Percentiles rank a stretch among this genome's conserved stretches.
phyloP scores from a whole-genome alignment of 1,140 invertebrate species.

The Drosophila arizonae region DNA sequence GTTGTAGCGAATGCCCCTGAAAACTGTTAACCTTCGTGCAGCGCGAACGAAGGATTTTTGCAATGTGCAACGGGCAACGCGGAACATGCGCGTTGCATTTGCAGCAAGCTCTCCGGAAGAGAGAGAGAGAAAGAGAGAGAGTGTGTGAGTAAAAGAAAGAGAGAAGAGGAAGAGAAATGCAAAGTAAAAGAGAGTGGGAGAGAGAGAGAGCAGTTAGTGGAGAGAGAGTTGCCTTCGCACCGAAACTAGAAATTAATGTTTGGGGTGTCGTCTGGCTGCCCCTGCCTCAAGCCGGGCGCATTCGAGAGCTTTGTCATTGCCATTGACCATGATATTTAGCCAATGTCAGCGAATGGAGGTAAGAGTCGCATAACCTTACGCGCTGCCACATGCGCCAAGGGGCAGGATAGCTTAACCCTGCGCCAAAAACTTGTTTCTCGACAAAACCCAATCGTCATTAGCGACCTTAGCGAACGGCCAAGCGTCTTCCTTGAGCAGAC shows the following conservation, averaged over 20 bases:
- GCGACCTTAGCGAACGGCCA: not conserved
- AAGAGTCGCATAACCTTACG: constrained; percentile 25
- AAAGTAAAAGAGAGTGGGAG: constrained; percentile 6
- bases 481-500: not conserved
- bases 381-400: not conserved
- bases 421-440: not conserved
- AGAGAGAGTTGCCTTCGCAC: constrained; percentile 11
- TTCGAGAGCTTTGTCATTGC: constrained; percentile 57
- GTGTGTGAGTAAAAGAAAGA: not conserved
- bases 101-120: constrained; percentile 18
- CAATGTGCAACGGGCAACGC: constrained; percentile 50
- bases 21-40: constrained; percentile 79
- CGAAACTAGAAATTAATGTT: constrained; percentile 7
- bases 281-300: constrained; percentile 53
- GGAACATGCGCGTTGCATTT: constrained; percentile 67
- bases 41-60: constrained; percentile 41
- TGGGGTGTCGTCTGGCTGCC: constrained; percentile 71
- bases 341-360: constrained; percentile 26
- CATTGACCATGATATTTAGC: constrained; percentile 73
- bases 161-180: constrained; percentile 1
- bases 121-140: constrained; percentile 11
- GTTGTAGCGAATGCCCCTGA: constrained; percentile 65
- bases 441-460: not conserved
- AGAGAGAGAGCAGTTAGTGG: not conserved
- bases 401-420: not conserved